Conservation (phyloP, 1,140 invertebrate genomes). For the Mizuhopecten yessoensis region DNA sequence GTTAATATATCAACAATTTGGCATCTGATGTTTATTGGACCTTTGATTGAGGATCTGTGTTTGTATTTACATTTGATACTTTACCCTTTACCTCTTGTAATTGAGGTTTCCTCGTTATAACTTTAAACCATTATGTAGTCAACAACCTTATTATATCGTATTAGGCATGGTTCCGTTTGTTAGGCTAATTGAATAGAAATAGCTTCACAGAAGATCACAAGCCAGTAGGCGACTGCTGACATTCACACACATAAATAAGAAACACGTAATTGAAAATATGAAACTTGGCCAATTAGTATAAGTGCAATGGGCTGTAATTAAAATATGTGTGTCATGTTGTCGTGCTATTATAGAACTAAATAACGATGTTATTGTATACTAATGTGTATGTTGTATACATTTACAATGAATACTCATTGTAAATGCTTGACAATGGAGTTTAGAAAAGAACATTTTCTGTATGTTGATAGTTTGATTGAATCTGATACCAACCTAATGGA, state of each 20-base stretch:
- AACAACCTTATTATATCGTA: neutral
- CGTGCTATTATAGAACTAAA: no score
- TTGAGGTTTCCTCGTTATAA: neutral
- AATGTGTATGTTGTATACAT: no score
- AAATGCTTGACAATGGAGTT: no score
- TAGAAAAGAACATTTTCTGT: no score
- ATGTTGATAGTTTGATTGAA: no score
- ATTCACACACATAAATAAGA: neutral
- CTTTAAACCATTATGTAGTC: neutral
- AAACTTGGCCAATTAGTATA: no score
- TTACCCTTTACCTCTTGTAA: neutral
- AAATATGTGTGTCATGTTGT: no score
- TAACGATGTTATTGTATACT: no score
- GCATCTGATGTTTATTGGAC: neutral
- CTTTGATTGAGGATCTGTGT: neutral
- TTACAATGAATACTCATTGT: no score
- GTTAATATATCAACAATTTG: neutral
- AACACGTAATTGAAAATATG: neutral
- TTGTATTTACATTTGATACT: neutral
- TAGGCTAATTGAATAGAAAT: neutral
- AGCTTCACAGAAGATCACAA: neutral
- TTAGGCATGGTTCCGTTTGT: neutral
- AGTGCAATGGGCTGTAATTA: no score
- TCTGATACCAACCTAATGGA: no score
- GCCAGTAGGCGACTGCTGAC: neutral